Percentiles rank a stretch among this genome's conserved stretches.
These are phyloP conservation scores for Myodes glareolus DNA, from an alignment of 2,113 vertebrate genomes.

Conservation along the genomic window DNA sequence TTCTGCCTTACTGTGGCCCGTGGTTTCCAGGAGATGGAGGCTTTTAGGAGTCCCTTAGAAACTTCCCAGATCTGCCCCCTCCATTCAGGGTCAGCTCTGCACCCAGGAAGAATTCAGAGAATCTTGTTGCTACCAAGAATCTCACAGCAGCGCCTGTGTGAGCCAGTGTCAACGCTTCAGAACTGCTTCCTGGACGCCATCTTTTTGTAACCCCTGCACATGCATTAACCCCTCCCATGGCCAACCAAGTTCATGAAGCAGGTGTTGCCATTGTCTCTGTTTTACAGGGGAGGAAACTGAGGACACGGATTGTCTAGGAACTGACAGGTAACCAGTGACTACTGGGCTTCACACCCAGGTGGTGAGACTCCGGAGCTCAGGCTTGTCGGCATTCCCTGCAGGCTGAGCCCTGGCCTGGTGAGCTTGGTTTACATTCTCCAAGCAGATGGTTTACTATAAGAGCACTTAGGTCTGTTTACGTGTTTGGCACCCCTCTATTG, in stretches of 20 bases:
- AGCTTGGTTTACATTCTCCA: background rate
- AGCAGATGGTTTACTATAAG: background rate
- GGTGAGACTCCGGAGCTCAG: background rate
- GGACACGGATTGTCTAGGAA: background rate
- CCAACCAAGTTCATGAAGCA: background rate
- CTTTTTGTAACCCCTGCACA: background rate
- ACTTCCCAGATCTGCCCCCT: background rate
- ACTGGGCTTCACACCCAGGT: background rate
- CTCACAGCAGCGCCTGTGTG: background rate
- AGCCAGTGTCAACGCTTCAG: background rate
- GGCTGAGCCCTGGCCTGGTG: background rate
- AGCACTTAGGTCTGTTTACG: background rate
- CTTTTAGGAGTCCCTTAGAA: background rate
- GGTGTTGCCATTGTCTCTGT: background rate
- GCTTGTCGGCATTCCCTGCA: background rate
- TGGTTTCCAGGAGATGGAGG: background rate
- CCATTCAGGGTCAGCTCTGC: background rate
- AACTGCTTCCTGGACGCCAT: background rate
- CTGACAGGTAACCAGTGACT: background rate
- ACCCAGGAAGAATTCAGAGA: background rate
- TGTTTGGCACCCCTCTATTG: background rate
- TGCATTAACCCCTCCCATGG: background rate
- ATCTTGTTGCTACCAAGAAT: background rate
- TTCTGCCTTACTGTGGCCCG: background rate
- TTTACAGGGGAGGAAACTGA: slow-evolving; percentile 1